Percentiles rank a stretch among this genome's conserved stretches.
Conservation (phyloP, 1,140 invertebrate species). For the Hyphantria cunea region DNA sequence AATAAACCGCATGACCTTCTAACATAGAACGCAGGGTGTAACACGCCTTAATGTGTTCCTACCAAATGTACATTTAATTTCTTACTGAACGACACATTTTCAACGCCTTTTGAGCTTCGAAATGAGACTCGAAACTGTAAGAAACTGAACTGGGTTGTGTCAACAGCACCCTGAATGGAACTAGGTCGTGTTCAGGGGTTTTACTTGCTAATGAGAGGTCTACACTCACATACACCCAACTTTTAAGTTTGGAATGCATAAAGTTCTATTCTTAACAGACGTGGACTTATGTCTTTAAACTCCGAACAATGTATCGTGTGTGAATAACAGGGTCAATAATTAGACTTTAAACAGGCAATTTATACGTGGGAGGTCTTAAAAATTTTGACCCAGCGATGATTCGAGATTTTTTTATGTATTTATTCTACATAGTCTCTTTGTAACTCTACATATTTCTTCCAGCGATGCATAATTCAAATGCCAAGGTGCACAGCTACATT, state of each 20-base stretch:
- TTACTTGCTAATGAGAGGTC: constrained; percentile 18
- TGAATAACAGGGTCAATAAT: no score
- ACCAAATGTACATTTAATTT: not conserved
- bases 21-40: not conserved
- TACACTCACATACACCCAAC: constrained; percentile 4
- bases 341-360: no score
- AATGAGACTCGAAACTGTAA: constrained; percentile 15
- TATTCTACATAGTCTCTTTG: no score
- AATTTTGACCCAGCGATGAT: no score
- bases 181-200: constrained; percentile 27
- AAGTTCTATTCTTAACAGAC: constrained; percentile 6
- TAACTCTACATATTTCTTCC: no score
- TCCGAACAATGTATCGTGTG: no score
- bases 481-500: no score
- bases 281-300: no score
- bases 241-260: constrained; percentile 10
- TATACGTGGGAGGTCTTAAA: no score
- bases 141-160: constrained; percentile 32
- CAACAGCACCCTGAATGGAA: constrained; percentile 33
- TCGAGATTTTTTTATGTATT: no score
- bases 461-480: no score
- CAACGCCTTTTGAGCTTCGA: constrained; percentile 21
- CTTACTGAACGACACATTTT: not conserved
- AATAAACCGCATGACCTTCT: no score
- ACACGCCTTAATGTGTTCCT: not conserved